Percentiles rank a stretch among this genome's conserved stretches.
phyloP scores from a whole-genome alignment of 2,888 invertebrate species.

The Eubasilissa splendida region DNA sequence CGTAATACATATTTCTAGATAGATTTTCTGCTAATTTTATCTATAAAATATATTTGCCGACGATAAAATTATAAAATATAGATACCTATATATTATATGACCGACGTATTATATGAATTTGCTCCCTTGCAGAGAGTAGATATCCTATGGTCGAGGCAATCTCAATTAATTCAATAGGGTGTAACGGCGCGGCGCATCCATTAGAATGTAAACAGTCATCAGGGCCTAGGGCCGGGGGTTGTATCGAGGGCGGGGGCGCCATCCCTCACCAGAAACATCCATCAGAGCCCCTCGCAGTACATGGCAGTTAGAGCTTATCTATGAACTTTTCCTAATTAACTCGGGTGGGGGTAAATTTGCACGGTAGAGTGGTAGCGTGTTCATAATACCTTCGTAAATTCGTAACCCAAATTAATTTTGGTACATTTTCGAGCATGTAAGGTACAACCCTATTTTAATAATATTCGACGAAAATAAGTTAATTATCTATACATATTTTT shows the following conservation, averaged over 20 bases:
- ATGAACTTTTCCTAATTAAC: slow-evolving; percentile 6
- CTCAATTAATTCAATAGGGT: slow-evolving; percentile 4
- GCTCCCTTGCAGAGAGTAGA: neutral
- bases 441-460: neutral
- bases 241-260: neutral
- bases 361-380: neutral
- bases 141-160: neutral
- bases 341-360: neutral
- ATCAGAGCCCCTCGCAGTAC: neutral
- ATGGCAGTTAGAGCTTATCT: neutral
- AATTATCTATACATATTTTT: no score
- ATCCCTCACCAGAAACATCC: neutral
- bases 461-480: no score
- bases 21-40: no score
- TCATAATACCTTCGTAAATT: neutral
- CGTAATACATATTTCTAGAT: no score
- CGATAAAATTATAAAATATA: no score
- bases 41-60: no score
- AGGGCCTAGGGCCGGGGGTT: neutral
- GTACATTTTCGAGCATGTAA: neutral
- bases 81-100: neutral
- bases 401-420: neutral
- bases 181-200: slow-evolving; percentile 12
- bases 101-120: neutral
- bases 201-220: slow-evolving; percentile 1